A percentile compares a stretch with the other conserved stretches of the same genome.
These are phyloP conservation scores for Aphaenogaster rudis DNA, from an alignment of 1,140 invertebrate species.

Conservation along the genomic window DNA sequence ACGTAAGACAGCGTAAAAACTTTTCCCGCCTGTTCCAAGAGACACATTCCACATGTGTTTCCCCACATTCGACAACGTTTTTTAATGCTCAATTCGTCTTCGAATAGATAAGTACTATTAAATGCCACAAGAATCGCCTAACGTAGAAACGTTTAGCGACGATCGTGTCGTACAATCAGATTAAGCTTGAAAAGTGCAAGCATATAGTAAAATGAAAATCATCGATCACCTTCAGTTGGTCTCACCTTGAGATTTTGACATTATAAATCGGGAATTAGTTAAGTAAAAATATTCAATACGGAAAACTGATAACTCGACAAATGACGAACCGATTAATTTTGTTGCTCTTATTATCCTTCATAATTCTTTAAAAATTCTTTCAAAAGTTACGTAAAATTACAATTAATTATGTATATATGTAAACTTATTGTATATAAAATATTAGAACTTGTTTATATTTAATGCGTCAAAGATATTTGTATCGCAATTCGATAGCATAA, in stretches of 20 bases:
- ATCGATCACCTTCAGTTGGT: background rate
- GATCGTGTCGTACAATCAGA: background rate
- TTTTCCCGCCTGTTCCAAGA: slow-evolving; percentile 1
- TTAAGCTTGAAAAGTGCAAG: slow-evolving; percentile 5
- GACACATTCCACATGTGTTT: background rate
- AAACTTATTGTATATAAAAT: background rate
- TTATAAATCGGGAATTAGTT: background rate
- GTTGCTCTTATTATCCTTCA: background rate
- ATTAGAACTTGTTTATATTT: slow-evolving; percentile 8
- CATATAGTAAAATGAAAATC: background rate
- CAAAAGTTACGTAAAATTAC: background rate
- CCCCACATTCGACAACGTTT: background rate
- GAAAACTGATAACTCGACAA: background rate
- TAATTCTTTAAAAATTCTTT: slow-evolving; percentile 2
- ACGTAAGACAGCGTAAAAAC: background rate
- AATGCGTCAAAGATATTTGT: slow-evolving; percentile 9
- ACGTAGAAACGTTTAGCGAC: background rate
- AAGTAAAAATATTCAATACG: background rate
- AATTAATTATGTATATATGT: background rate
- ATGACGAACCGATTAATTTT: background rate
- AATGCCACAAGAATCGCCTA: background rate
- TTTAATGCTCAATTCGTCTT: background rate
- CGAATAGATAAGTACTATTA: background rate
- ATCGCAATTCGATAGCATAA: slow-evolving; percentile 5
- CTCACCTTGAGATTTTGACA: background rate